Conservation (phyloP, 2,797 vertebrate genomes). For the Epinephelus coioides region DNA sequence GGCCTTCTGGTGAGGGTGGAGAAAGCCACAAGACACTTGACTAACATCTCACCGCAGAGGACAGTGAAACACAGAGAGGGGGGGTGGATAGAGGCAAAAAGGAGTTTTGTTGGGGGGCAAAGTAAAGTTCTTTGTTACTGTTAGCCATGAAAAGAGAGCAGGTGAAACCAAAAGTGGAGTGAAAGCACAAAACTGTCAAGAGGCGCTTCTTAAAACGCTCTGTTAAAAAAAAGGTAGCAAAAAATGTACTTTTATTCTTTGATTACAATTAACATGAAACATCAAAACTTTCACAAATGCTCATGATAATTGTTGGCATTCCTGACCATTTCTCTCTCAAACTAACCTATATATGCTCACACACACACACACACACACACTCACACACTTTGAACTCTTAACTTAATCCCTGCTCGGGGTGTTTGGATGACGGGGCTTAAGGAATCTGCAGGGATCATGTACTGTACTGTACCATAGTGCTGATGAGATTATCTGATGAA, state of each 20-base stretch:
- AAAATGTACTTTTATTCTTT: not conserved
- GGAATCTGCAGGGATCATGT: conserved; percentile 39
- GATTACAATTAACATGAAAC: not conserved
- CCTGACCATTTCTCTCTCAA: not conserved
- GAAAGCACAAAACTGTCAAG: conserved; percentile 3
- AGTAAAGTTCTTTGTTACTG: conserved; percentile 22
- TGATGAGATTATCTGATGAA: not conserved
- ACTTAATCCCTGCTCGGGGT: conserved; percentile 24
- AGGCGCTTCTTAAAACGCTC: not conserved
- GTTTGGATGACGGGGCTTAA: conserved; percentile 25
- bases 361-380: no score
- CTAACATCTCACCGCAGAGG: conserved; percentile 61
- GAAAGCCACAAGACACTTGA: conserved; percentile 79
- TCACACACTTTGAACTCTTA: conserved; percentile 15
- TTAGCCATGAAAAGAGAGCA: conserved; percentile 26
- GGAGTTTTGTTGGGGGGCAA: conserved; percentile 18
- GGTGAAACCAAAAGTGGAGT: conserved; percentile 16
- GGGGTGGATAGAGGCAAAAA: conserved; percentile 7
- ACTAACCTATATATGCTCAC: not conserved
- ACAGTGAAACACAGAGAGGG: conserved; percentile 43
- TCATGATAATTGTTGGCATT: not conserved
- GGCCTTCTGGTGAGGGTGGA: conserved; percentile 77
- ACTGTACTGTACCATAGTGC: not conserved
- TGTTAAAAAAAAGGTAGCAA: conserved; percentile 10
- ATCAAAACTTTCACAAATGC: not conserved